Percentiles rank a stretch among this genome's conserved stretches.
Evolutionary conservation across 2,113 vertebrate genomes (phyloP).

Genomic region (Chloropsis hardwickii): DNA sequence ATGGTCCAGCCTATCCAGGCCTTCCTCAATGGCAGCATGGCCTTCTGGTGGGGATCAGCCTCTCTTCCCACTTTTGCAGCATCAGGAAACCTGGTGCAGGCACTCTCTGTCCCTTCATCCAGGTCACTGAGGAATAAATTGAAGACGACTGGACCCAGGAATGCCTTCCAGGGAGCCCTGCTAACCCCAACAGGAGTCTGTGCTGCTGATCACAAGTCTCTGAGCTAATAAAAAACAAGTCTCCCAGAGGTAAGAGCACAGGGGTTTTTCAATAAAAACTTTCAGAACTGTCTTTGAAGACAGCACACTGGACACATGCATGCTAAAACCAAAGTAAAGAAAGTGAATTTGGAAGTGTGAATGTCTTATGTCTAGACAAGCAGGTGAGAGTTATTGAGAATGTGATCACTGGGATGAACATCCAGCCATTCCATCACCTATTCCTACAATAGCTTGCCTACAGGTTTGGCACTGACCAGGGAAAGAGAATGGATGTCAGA

Average conservation of each 20-base stretch:
- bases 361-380: fast-evolving
- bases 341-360: not conserved
- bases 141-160: not conserved
- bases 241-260: not conserved
- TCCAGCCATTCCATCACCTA: not conserved
- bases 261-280: not conserved
- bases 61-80: not conserved
- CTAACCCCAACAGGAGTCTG: not conserved
- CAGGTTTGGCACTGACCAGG: not conserved
- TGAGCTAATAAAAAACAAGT: not conserved
- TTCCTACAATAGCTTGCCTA: not conserved
- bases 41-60: not conserved
- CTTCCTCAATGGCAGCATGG: not conserved
- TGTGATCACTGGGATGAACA: not conserved
- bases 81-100: not conserved
- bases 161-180: fast-evolving
- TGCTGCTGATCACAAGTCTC: not conserved
- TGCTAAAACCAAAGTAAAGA: not conserved
- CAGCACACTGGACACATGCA: fast-evolving
- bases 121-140: not conserved
- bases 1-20: not conserved
- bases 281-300: not conserved
- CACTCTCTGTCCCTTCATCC: not conserved
- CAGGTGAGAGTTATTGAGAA: not conserved
- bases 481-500: not conserved